phyloP scores from a whole-genome alignment of 2,113 vertebrate genomes.

The Candoia aspera region DNA sequence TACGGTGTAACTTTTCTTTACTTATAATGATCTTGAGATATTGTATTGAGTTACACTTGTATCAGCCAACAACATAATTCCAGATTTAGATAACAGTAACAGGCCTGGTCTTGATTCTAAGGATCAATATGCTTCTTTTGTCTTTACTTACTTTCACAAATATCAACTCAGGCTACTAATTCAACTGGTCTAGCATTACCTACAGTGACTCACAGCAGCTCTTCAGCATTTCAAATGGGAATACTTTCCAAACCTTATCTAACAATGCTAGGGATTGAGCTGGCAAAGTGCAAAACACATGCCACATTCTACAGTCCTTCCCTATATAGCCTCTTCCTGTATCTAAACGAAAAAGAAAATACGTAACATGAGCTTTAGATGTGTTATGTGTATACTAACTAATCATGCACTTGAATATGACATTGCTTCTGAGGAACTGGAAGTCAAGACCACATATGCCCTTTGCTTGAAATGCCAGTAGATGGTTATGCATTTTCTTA shows the following conservation, averaged over 20 bases:
- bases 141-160: background rate
- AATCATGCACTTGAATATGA: background rate
- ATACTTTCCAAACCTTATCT: background rate
- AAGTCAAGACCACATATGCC: background rate
- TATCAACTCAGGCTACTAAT: background rate
- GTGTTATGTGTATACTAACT: background rate
- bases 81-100: background rate
- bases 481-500: background rate
- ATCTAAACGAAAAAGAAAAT: background rate
- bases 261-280: background rate
- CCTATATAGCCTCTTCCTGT: background rate
- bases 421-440: background rate
- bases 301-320: too few species aligned
- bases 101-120: background rate
- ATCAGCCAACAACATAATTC: background rate
- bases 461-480: slow-evolving; percentile 4
- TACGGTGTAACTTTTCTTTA: background rate
- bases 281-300: background rate
- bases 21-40: background rate
- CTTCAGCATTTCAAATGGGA: background rate
- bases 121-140: background rate
- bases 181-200: background rate
- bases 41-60: background rate
- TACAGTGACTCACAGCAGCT: background rate
- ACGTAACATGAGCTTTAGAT: background rate